Conservation (phyloP, 1,140 invertebrate genomes). For the Pseudoatta argentina region DNA sequence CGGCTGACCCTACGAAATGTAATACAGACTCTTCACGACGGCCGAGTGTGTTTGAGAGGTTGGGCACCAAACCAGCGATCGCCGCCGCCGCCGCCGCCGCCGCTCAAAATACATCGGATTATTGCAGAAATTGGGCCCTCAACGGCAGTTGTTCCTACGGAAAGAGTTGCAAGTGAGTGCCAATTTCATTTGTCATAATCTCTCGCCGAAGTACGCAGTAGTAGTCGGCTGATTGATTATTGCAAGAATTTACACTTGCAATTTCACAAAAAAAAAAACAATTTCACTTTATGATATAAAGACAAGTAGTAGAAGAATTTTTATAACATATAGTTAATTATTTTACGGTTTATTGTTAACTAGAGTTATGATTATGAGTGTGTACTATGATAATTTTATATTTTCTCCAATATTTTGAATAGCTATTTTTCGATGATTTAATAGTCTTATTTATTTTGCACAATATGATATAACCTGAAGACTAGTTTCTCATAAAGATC, state of each 20-base stretch:
- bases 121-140: constrained; percentile 91
- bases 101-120: constrained; percentile 86
- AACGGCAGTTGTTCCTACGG: constrained; percentile 92
- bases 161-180: constrained; percentile 90
- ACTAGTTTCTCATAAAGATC: neutral
- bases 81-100: constrained; percentile 74
- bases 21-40: constrained; percentile 88
- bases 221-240: neutral
- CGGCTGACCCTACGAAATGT: constrained; percentile 90
- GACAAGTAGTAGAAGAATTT: neutral
- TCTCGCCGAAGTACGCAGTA: too few species aligned
- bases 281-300: neutral
- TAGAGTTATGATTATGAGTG: neutral
- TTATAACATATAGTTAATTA: neutral
- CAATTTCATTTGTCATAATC: neutral
- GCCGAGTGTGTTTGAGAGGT: constrained; percentile 92
- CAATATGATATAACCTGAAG: too few species aligned
- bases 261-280: neutral
- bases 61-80: constrained; percentile 91
- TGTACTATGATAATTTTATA: too few species aligned
- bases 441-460: neutral
- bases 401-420: constrained; percentile 1
- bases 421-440: neutral
- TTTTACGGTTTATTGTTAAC: neutral
- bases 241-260: neutral